These are phyloP conservation scores for Irena cyanogastra DNA, from an alignment of 2,113 vertebrate species.

Conservation along the genomic window DNA sequence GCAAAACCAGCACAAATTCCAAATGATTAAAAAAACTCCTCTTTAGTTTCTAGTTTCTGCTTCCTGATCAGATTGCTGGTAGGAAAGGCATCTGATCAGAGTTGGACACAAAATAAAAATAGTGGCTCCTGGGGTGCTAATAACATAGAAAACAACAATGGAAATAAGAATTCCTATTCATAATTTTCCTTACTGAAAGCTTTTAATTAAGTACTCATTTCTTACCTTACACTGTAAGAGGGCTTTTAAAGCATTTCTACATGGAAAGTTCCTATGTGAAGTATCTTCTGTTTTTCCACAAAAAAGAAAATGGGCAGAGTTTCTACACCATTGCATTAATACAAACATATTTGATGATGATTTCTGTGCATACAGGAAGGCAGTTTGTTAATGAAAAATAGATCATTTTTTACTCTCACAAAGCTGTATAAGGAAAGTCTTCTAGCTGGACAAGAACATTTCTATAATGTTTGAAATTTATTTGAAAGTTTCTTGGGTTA, in stretches of 20 bases:
- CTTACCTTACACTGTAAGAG: neutral
- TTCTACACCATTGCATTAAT: neutral
- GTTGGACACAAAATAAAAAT: neutral
- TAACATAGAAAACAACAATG: neutral
- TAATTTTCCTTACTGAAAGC: neutral
- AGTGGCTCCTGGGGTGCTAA: neutral
- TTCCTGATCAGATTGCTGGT: neutral
- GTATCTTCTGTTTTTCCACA: neutral
- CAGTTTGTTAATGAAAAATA: neutral
- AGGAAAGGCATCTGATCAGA: neutral
- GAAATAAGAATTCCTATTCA: neutral
- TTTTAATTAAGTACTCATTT: neutral
- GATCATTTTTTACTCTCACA: neutral
- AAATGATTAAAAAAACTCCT: neutral
- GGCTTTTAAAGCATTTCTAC: neutral
- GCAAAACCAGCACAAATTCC: neutral
- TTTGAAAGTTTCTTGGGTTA: slow-evolving; percentile 3
- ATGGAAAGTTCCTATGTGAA: neutral
- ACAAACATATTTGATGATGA: neutral
- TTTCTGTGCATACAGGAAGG: neutral
- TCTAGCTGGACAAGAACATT: neutral
- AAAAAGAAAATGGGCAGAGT: neutral
- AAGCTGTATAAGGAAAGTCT: neutral
- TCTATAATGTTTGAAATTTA: neutral
- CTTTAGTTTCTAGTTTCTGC: neutral